Conservation (phyloP, 35 echinoderm and acorn worm genomes). For the Holothuria glaberrima region DNA sequence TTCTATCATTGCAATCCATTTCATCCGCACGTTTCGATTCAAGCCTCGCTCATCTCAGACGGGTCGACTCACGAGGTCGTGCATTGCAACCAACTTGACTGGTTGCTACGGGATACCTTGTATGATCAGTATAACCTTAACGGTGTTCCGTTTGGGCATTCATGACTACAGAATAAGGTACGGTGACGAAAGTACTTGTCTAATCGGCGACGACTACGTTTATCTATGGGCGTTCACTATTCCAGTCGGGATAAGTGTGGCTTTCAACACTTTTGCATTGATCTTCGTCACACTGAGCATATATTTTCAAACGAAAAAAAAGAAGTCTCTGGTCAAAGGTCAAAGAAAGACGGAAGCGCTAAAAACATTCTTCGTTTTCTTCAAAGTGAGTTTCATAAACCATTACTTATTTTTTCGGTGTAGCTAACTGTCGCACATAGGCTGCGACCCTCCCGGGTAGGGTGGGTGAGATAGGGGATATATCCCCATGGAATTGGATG, state of each 20-base stretch:
- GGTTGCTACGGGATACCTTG: conserved; percentile 19
- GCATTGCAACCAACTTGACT: neutral
- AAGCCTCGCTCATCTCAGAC: conserved; percentile 11
- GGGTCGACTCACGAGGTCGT: neutral
- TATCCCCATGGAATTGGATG: too few relatives aligned
- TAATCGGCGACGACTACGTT: neutral
- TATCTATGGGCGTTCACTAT: neutral
- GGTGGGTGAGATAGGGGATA: too few relatives aligned
- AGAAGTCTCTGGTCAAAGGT: neutral
- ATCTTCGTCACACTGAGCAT: conserved; percentile 13
- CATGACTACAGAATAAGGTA: neutral
- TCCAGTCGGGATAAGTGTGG: neutral
- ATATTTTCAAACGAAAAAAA: conserved; percentile 1
- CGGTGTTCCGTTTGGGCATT: neutral
- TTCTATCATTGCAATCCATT: conserved; percentile 7
- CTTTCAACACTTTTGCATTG: neutral
- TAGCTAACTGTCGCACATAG: too few relatives aligned
- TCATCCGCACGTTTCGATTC: conserved; percentile 14
- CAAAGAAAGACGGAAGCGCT: neutral
- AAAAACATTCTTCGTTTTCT: conserved; percentile 33
- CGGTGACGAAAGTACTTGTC: neutral
- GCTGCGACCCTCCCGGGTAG: too few relatives aligned
- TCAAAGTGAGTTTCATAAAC: conserved; percentile 41
- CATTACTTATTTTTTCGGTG: neutral
- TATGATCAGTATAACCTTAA: neutral